phyloP scores from a whole-genome alignment of 35 echinoderm and acorn worm genomes.

The Heliocidaris tuberculata region DNA sequence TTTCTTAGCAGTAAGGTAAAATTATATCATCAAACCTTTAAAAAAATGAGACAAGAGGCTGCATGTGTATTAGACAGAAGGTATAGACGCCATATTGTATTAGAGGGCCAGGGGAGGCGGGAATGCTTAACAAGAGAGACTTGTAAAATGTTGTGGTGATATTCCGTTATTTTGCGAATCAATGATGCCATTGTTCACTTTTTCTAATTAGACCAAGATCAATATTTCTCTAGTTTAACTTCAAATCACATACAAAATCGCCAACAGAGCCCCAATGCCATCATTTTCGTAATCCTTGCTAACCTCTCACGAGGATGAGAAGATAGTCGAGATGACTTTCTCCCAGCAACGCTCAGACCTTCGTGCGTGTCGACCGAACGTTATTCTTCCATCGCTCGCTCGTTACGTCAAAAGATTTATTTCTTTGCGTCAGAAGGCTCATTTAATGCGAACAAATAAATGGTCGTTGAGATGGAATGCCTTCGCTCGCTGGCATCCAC shows the following conservation, averaged over 20 bases:
- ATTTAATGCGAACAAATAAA: constrained; percentile 31
- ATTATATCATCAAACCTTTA: too few relatives aligned
- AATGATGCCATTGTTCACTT: too few relatives aligned
- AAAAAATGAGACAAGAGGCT: too few relatives aligned
- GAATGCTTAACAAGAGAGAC: too few relatives aligned
- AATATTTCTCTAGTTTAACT: too few relatives aligned
- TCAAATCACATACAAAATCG: not conserved
- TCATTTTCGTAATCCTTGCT: not conserved
- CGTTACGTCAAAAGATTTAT: constrained; percentile 2
- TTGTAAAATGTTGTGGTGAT: too few relatives aligned
- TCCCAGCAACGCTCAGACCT: not conserved
- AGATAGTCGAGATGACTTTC: not conserved
- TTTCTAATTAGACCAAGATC: too few relatives aligned
- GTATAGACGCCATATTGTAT: too few relatives aligned
- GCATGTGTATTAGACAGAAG: too few relatives aligned
- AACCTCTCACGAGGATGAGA: not conserved
- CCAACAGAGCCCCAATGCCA: not conserved
- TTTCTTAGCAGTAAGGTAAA: too few relatives aligned
- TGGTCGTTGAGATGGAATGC: not conserved
- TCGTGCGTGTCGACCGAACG: not conserved
- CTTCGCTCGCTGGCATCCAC: not conserved
- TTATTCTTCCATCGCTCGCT: not conserved
- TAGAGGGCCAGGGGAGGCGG: too few relatives aligned
- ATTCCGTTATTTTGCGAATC: too few relatives aligned
- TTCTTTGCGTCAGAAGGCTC: not conserved